phyloP scores from a whole-genome alignment of 2,888 invertebrate genomes.

The Sinotaia quadrata region DNA sequence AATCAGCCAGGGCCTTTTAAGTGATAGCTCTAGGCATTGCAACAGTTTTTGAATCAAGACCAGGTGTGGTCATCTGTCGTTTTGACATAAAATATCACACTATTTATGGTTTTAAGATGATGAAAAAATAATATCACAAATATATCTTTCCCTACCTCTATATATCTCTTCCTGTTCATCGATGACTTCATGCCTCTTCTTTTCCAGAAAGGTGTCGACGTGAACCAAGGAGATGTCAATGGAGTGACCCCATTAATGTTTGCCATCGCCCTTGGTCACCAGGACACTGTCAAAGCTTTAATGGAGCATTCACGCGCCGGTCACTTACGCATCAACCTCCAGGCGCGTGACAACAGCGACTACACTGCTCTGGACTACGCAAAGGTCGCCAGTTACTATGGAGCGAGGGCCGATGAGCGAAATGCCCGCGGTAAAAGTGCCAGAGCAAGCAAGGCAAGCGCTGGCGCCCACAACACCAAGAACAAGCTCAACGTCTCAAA shows the following conservation, averaged over 20 bases:
- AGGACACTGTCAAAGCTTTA: neutral
- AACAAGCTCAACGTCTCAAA: neutral
- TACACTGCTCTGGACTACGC: conserved; percentile 27
- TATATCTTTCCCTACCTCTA: neutral
- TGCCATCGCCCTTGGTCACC: conserved; percentile 17
- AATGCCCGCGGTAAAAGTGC: neutral
- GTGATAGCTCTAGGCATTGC: too few species aligned
- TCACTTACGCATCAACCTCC: neutral
- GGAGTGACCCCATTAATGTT: conserved; percentile 26
- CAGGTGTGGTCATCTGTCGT: neutral
- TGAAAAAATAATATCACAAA: too few species aligned
- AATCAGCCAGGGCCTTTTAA: too few species aligned
- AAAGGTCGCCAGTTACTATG: neutral
- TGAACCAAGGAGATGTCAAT: conserved; percentile 19
- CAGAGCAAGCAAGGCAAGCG: neutral
- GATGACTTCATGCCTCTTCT: neutral
- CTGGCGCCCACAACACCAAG: neutral
- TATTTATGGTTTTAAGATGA: too few species aligned
- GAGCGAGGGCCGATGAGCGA: neutral
- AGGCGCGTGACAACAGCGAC: conserved; percentile 12
- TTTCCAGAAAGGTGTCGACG: conserved; percentile 17
- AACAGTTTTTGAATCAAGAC: too few species aligned
- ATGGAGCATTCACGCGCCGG: conserved; percentile 19
- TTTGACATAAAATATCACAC: neutral
- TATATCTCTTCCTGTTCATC: neutral